These are phyloP conservation scores for Calephelis nemesis DNA, from an alignment of 1,140 invertebrate species.

Conservation along the genomic window DNA sequence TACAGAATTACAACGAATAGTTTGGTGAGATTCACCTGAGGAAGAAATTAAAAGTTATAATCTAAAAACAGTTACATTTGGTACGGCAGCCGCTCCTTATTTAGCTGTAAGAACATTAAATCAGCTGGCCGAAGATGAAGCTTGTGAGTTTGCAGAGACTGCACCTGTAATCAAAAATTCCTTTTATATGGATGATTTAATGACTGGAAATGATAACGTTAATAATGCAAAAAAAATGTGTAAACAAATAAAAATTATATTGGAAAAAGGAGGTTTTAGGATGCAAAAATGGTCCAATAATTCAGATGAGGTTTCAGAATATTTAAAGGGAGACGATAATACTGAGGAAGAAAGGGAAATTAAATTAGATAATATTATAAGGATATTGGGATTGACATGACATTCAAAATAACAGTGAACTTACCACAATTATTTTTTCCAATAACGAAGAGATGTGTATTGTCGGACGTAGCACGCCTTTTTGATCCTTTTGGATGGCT, in stretches of 20 bases:
- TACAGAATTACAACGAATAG: slow-evolving; percentile 50
- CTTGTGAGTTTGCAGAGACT: slow-evolving; percentile 25
- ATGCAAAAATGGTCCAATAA: slow-evolving; percentile 60
- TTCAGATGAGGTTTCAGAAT: slow-evolving; percentile 34
- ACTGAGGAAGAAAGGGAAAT: slow-evolving; percentile 31
- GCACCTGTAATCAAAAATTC: slow-evolving; percentile 33
- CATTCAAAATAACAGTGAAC: slow-evolving; percentile 38
- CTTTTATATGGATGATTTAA: no score
- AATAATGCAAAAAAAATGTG: slow-evolving; percentile 29
- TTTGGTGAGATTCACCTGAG: slow-evolving; percentile 47
- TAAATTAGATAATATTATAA: slow-evolving; percentile 37
- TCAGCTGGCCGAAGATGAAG: slow-evolving; percentile 47
- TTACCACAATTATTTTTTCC: slow-evolving; percentile 28
- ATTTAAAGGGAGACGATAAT: slow-evolving; percentile 22
- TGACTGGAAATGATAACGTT: slow-evolving; percentile 32
- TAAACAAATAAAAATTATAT: slow-evolving; percentile 25
- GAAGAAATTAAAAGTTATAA: slow-evolving; percentile 36
- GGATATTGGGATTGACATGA: slow-evolving; percentile 38
- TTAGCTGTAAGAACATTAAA: slow-evolving; percentile 46
- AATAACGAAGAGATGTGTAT: slow-evolving; percentile 43
- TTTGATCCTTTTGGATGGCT: slow-evolving; percentile 58
- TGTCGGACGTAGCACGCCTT: slow-evolving; percentile 52
- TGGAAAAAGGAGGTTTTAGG: slow-evolving; percentile 50
- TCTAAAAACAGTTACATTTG: slow-evolving; percentile 42
- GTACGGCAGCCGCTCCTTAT: slow-evolving; percentile 51